phyloP scores from a whole-genome alignment of 1,140 invertebrate species.

The Lasioglossum baleicum region DNA sequence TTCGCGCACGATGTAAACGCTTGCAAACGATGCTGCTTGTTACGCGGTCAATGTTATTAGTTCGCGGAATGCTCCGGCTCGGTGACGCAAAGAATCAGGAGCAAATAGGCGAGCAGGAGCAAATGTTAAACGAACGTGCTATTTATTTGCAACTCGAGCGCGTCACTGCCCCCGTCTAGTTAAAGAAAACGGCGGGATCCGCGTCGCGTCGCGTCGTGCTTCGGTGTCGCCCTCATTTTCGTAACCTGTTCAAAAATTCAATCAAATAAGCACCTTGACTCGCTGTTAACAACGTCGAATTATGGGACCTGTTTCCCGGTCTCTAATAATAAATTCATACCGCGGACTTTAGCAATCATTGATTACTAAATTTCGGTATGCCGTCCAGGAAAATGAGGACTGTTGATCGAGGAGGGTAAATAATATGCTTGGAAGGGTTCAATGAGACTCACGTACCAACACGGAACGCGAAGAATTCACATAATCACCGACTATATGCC shows the following conservation, averaged over 20 bases:
- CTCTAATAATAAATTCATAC: too few relatives aligned
- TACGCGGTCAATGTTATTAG: slow-evolving; percentile 58
- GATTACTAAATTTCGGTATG: too few relatives aligned
- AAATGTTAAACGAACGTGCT: slow-evolving; percentile 58
- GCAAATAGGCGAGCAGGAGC: slow-evolving; percentile 48
- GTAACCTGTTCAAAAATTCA: neutral
- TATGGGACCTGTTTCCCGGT: too few relatives aligned
- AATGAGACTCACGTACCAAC: too few relatives aligned
- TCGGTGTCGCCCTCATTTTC: neutral
- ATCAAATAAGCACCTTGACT: too few relatives aligned
- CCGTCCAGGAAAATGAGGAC: too few relatives aligned
- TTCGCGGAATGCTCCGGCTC: slow-evolving; percentile 52
- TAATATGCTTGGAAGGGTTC: too few relatives aligned
- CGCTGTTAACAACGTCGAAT: too few relatives aligned
- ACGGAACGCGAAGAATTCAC: too few relatives aligned
- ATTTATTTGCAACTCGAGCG: slow-evolving; percentile 38
- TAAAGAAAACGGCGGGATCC: slow-evolving; percentile 6
- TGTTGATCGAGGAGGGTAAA: too few relatives aligned
- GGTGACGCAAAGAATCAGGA: slow-evolving; percentile 57
- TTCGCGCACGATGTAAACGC: slow-evolving; percentile 27
- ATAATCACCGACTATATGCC: too few relatives aligned
- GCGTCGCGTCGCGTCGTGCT: neutral
- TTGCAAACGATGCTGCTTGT: slow-evolving; percentile 53
- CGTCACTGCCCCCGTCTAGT: slow-evolving; percentile 24
- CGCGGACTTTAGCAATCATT: too few relatives aligned